Conservation (phyloP, 2,888 invertebrate species). For the Girardia tigrina region DNA sequence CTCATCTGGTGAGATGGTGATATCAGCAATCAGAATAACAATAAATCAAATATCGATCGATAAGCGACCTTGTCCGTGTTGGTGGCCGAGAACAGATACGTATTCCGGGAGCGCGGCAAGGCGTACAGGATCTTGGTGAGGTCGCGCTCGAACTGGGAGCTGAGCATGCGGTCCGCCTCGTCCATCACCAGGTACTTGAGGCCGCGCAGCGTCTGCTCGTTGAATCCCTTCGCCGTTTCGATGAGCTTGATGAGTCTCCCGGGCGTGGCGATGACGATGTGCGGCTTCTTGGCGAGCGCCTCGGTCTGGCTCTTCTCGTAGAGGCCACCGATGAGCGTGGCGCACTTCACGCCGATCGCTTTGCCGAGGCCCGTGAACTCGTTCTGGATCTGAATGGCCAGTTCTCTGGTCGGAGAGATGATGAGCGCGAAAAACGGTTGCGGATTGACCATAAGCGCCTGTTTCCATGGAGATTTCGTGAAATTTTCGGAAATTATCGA, state of each 20-base stretch:
- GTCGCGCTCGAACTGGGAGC: conserved; percentile 97
- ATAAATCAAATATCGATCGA: neutral
- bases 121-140: conserved; percentile 50
- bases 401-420: conserved; percentile 85
- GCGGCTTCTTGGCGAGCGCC: conserved; percentile 71
- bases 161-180: conserved; percentile 92
- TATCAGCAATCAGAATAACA: too few relatives aligned
- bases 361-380: conserved; percentile 85
- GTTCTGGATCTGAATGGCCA: conserved; percentile 94
- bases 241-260: conserved; percentile 86
- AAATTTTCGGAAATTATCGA: too few relatives aligned
- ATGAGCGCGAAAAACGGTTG: conserved; percentile 57
- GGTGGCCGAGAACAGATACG: conserved; percentile 89
- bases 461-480: neutral
- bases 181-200: conserved; percentile 67
- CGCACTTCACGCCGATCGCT: conserved; percentile 77
- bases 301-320: conserved; percentile 58
- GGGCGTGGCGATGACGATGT: conserved; percentile 84
- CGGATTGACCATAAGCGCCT: conserved; percentile 4
- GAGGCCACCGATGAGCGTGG: conserved; percentile 8
- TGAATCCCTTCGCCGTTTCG: conserved; percentile 94
- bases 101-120: conserved; percentile 75
- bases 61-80: conserved; percentile 65
- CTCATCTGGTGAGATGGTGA: too few relatives aligned
- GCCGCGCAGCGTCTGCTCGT: conserved; percentile 67